Evolutionary conservation across 2,888 invertebrate genomes (phyloP).

Genomic region (Cryptus armator): DNA sequence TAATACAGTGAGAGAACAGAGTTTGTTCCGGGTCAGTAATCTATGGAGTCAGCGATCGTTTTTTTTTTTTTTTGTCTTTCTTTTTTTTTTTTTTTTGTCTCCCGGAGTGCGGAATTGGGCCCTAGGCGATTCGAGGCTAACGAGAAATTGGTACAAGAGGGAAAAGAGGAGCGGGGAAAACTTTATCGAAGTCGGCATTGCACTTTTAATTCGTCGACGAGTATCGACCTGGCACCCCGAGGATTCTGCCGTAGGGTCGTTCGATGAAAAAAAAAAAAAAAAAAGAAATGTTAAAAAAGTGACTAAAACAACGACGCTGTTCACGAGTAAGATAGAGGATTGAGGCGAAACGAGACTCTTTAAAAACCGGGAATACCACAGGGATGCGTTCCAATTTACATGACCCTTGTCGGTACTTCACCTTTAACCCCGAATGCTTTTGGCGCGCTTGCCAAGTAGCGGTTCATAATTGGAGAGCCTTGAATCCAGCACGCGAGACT

Average conservation of each 20-base stretch:
- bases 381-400: constrained; percentile 52
- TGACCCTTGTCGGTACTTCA: constrained; percentile 50
- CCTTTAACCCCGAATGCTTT: constrained; percentile 50
- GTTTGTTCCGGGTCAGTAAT: constrained; percentile 46
- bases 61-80: constrained; percentile 1
- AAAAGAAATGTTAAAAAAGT: constrained; percentile 3
- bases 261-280: constrained; percentile 27
- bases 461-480: constrained; percentile 62
- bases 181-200: constrained; percentile 46
- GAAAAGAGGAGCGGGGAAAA: constrained; percentile 34
- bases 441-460: constrained; percentile 55
- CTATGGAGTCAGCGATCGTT: constrained; percentile 18
- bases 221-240: constrained; percentile 5
- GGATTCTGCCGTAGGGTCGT: constrained; percentile 18
- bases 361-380: constrained; percentile 34
- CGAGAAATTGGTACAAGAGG: constrained; percentile 46
- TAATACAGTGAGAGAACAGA: constrained; percentile 21
- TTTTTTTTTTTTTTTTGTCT: constrained; percentile 9
- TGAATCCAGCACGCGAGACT: constrained; percentile 48
- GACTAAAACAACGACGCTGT: constrained; percentile 31
- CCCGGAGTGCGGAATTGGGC: constrained; percentile 41
- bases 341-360: constrained; percentile 34
- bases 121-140: constrained; percentile 50
- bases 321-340: constrained; percentile 38
- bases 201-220: constrained; percentile 61